Conservation (phyloP, 2,113 vertebrate genomes). For the Podarcis cretensis region DNA sequence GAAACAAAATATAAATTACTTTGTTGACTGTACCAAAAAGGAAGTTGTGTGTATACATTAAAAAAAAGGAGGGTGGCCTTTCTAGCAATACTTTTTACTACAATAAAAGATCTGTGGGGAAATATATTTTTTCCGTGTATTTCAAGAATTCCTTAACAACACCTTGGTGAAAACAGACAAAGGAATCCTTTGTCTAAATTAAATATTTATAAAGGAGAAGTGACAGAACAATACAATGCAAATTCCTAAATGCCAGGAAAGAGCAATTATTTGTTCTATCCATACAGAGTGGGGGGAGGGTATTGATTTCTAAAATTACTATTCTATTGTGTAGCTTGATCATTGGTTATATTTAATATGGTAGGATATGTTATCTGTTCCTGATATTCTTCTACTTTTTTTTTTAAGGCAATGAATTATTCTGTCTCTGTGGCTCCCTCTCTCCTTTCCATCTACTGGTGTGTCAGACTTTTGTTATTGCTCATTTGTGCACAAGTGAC, state of each 20-base stretch:
- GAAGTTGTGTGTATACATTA: not conserved
- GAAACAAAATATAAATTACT: constrained; percentile 31
- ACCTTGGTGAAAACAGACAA: constrained; percentile 40
- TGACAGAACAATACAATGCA: constrained; percentile 41
- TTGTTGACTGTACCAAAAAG: constrained; percentile 6
- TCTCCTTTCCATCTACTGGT: constrained; percentile 33
- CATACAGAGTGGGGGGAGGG: not conserved
- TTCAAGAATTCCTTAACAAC: constrained; percentile 28
- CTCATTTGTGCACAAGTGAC: constrained; percentile 61
- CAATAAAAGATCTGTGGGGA: not conserved
- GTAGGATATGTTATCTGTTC: constrained; percentile 5
- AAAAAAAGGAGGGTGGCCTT: fast-evolving
- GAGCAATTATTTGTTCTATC: constrained; percentile 35
- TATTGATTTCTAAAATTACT: constrained; percentile 54
- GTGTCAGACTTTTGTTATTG: constrained; percentile 33
- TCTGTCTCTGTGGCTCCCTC: constrained; percentile 42
- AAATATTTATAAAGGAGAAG: constrained; percentile 45
- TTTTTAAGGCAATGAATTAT: constrained; percentile 52
- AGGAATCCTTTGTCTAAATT: constrained; percentile 23
- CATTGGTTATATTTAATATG: constrained; percentile 38
- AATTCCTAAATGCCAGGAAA: constrained; percentile 23
- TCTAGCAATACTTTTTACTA: not conserved
- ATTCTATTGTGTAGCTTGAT: constrained; percentile 25
- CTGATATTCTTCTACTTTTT: constrained; percentile 35
- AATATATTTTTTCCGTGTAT: not conserved